Conservation (phyloP, 1,140 invertebrate species). For the Lepidurus couesii region DNA sequence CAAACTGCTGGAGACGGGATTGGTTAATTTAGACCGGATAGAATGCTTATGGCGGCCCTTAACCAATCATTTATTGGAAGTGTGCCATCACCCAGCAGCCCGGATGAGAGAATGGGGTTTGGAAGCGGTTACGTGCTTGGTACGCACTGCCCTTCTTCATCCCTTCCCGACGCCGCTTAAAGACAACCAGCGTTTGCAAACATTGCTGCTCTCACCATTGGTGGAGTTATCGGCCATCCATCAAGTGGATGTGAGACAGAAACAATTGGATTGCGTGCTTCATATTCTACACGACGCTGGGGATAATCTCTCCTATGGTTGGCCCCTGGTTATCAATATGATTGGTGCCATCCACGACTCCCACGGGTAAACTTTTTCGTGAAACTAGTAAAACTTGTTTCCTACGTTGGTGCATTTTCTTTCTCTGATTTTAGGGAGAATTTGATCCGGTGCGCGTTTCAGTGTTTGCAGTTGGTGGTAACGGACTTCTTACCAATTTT, state of each 20-base stretch:
- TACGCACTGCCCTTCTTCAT: constrained; percentile 83
- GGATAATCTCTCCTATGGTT: constrained; percentile 83
- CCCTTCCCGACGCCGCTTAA: constrained; percentile 76
- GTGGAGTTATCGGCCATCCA: constrained; percentile 80
- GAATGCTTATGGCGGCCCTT: constrained; percentile 93
- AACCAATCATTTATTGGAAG: constrained; percentile 92
- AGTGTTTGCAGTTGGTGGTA: constrained; percentile 93
- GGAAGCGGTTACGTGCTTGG: constrained; percentile 89
- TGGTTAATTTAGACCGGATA: constrained; percentile 88
- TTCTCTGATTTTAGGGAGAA: constrained; percentile 61
- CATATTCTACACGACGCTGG: constrained; percentile 88
- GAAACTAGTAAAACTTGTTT: not conserved
- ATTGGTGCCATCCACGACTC: constrained; percentile 88
- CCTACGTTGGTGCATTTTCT: constrained; percentile 4
- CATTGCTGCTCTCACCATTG: constrained; percentile 77
- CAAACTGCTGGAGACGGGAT: constrained; percentile 90
- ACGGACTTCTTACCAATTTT: constrained; percentile 89
- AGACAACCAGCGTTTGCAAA: constrained; percentile 79
- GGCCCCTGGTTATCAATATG: constrained; percentile 89
- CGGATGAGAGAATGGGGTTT: constrained; percentile 96
- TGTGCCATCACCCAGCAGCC: constrained; percentile 91
- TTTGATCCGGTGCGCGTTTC: constrained; percentile 86
- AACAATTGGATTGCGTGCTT: constrained; percentile 90
- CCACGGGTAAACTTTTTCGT: constrained; percentile 62
- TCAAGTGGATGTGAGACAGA: constrained; percentile 86